phyloP scores from a whole-genome alignment of 2,113 vertebrate species.

The Cyphomyrus discorhynchus region DNA sequence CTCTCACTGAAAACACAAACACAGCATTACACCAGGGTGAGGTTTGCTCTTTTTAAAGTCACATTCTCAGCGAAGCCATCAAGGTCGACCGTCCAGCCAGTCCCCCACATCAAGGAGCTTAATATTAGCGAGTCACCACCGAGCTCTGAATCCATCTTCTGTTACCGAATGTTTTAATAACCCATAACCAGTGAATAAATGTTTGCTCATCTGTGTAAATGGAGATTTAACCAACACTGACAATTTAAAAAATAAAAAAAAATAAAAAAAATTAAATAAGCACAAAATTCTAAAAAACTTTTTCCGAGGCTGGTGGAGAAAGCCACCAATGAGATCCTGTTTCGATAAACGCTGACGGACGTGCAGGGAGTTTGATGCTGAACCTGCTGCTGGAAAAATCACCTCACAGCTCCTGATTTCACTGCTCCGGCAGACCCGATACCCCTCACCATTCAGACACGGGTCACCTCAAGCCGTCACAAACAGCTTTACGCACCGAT shows the following conservation, averaged over 20 bases:
- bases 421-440: neutral
- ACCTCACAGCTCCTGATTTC: neutral
- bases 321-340: neutral
- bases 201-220: neutral
- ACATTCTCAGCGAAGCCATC: neutral
- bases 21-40: neutral
- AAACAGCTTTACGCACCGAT: neutral
- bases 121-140: neutral
- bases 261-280: neutral
- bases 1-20: neutral
- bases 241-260: neutral
- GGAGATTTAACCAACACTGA: neutral
- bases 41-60: neutral
- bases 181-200: neutral
- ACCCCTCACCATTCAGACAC: neutral
- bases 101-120: neutral
- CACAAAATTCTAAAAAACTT: neutral
- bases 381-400: neutral
- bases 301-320: neutral
- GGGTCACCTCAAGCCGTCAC: neutral
- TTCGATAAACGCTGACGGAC: neutral
- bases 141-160: neutral
- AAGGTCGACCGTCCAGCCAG: neutral
- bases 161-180: neutral
- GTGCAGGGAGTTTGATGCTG: neutral